A percentile compares a stretch with the other conserved stretches of the same genome.
These are phyloP conservation scores for Lethrus apterus DNA, from an alignment of 1,140 invertebrate species.

Conservation along the genomic window DNA sequence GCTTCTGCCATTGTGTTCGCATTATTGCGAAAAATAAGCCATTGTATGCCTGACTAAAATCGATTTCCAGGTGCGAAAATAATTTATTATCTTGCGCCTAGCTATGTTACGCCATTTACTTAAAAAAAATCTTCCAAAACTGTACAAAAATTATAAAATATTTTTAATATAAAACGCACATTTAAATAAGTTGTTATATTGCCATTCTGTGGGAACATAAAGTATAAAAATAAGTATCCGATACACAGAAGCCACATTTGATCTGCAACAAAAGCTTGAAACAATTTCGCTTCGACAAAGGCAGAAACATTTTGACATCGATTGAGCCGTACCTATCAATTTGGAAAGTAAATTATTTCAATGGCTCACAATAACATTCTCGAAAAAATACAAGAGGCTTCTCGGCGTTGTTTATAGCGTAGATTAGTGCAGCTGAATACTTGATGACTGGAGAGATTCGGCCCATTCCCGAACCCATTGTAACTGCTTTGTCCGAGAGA, in stretches of 20 bases:
- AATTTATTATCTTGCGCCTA: conserved; percentile 8
- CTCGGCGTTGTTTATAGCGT: conserved; percentile 27
- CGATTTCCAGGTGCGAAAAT: conserved; percentile 10
- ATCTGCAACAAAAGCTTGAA: too few species aligned
- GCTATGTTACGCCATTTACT: too few species aligned
- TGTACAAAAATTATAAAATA: too few species aligned
- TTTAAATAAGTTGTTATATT: too few species aligned
- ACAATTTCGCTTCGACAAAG: conserved; percentile 20
- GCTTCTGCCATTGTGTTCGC: neutral
- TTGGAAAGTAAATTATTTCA: conserved; percentile 36
- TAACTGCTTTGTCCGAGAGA: conserved; percentile 25
- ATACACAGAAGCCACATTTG: too few species aligned
- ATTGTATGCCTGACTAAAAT: neutral
- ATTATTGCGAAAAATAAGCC: conserved; percentile 12
- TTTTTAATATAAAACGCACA: too few species aligned
- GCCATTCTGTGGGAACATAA: too few species aligned
- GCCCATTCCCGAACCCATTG: conserved; percentile 21
- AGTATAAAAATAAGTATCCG: too few species aligned
- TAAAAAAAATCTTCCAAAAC: too few species aligned
- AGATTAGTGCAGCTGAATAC: conserved; percentile 33
- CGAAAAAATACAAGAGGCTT: conserved; percentile 24
- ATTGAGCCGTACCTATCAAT: conserved; percentile 34
- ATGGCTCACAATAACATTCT: conserved; percentile 30
- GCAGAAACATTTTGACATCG: conserved; percentile 28
- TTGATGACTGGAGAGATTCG: conserved; percentile 29